Evolutionary conservation across 1,140 invertebrate species (phyloP).

Genomic region (Monochamus saltuarius): DNA sequence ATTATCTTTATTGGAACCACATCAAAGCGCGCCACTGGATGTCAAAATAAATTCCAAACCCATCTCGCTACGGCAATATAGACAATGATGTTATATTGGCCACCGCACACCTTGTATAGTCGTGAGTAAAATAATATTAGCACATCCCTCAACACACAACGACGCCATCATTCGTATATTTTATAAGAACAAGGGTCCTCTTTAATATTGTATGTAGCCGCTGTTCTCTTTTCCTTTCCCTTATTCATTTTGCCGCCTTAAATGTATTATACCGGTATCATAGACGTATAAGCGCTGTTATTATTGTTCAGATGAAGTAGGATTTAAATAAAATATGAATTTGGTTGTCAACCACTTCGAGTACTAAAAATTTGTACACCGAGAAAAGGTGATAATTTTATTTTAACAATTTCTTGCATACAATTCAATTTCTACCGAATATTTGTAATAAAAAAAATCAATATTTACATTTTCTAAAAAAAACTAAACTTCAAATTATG

Average conservation of each 20-base stretch:
- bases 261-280: no score
- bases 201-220: constrained; percentile 26
- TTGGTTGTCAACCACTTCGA: no score
- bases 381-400: no score
- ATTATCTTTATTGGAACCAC: neutral
- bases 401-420: no score
- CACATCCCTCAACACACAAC: constrained; percentile 22
- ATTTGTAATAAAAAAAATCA: no score
- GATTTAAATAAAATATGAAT: no score
- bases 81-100: constrained; percentile 34
- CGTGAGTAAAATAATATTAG: constrained; percentile 37
- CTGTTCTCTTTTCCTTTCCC: constrained; percentile 14
- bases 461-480: no score
- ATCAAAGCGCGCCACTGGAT: constrained; percentile 10
- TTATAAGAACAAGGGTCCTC: constrained; percentile 12
- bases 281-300: no score
- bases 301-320: no score
- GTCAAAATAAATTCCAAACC: constrained; percentile 28
- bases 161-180: constrained; percentile 16
- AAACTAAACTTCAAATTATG: no score
- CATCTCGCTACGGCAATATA: constrained; percentile 28
- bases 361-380: no score
- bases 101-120: constrained; percentile 29
- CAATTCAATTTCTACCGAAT: no score
- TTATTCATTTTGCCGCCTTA: constrained; percentile 26